Percentiles rank a stretch among this genome's conserved stretches.
Evolutionary conservation across 2,797 vertebrate species (phyloP).

Genomic region (Centroberyx gerrardi): DNA sequence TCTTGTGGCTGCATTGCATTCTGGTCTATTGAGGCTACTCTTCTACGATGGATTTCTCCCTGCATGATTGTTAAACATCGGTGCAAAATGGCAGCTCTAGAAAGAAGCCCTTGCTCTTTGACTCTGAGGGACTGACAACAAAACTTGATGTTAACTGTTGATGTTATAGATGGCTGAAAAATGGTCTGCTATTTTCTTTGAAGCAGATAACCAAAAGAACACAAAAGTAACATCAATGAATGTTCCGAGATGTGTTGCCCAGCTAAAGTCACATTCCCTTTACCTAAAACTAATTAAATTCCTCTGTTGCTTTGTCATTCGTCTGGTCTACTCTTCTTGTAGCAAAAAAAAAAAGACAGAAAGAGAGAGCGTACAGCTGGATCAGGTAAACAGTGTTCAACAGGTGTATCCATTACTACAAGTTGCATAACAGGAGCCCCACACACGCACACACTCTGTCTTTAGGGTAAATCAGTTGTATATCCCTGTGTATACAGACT

Average conservation of each 20-base stretch:
- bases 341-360: conserved; percentile 5
- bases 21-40: too few relatives aligned
- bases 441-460: conserved; percentile 32
- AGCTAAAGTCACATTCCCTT: conserved; percentile 12
- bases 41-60: too few relatives aligned
- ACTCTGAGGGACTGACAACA: too few relatives aligned
- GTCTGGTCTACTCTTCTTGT: conserved; percentile 20
- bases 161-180: too few relatives aligned
- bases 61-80: too few relatives aligned
- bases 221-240: conserved; percentile 6
- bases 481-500: conserved; percentile 58
- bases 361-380: conserved; percentile 48
- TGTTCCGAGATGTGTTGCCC: not conserved
- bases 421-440: conserved; percentile 66
- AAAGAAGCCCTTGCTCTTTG: too few relatives aligned
- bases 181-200: too few relatives aligned
- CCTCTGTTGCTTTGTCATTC: conserved; percentile 28
- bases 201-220: conserved; percentile 4
- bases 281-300: conserved; percentile 29
- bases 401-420: conserved; percentile 77
- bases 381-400: conserved; percentile 70
- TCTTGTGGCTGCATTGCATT: too few relatives aligned
- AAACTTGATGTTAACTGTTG: too few relatives aligned
- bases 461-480: conserved; percentile 53
- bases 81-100: too few relatives aligned